phyloP scores from a whole-genome alignment of 2,113 vertebrate genomes.

The Trematocara macrostoma region DNA sequence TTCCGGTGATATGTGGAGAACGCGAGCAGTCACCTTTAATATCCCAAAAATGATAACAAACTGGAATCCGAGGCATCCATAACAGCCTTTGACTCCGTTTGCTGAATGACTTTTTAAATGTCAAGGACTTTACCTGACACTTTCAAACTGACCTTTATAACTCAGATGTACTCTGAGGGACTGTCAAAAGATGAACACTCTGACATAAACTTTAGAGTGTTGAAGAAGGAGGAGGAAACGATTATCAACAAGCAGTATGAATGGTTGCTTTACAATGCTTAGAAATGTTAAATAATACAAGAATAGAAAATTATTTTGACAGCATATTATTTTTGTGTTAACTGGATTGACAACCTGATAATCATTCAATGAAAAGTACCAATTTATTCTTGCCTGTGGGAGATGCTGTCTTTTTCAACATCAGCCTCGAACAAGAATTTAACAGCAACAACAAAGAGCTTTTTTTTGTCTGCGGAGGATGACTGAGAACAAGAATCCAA shows the following conservation, averaged over 20 bases:
- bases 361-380: conserved; percentile 51
- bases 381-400: conserved; percentile 51
- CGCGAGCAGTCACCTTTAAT: conserved; percentile 55
- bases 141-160: conserved; percentile 67
- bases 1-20: conserved; percentile 44
- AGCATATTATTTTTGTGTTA: conserved; percentile 56
- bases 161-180: conserved; percentile 47
- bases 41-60: conserved; percentile 61
- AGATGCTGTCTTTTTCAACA: conserved; percentile 40
- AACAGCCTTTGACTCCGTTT: conserved; percentile 54
- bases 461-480: neutral
- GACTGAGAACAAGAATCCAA: neutral
- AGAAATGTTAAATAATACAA: conserved; percentile 44
- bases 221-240: neutral
- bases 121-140: conserved; percentile 72
- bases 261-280: conserved; percentile 26
- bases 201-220: conserved; percentile 26
- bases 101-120: conserved; percentile 71
- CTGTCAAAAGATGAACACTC: conserved; percentile 45
- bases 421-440: conserved; percentile 22
- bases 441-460: conserved; percentile 26
- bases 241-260: neutral
- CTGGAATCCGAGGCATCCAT: conserved; percentile 50
- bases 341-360: conserved; percentile 61
- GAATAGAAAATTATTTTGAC: conserved; percentile 17